Conservation (phyloP, 2,113 vertebrate species). For the Cricetomys ansorgei region DNA sequence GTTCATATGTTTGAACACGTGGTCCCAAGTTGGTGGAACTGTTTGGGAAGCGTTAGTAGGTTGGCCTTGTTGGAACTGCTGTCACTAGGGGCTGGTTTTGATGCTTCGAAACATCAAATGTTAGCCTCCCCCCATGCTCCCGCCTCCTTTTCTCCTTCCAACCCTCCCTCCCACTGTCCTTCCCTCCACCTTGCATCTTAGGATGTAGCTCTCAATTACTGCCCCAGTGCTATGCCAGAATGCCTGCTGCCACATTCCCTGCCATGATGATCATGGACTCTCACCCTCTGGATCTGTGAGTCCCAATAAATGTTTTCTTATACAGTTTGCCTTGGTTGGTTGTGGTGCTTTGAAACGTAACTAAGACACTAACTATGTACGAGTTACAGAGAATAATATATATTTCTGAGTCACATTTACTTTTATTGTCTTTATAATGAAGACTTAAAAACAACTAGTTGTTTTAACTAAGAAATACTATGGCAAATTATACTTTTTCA, state of each 20-base stretch:
- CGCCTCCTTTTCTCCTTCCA: no score
- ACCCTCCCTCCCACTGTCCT: no score
- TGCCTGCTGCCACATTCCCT: not conserved
- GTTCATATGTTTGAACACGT: not conserved
- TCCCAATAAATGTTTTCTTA: not conserved
- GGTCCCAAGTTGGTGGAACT: no score
- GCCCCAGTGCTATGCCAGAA: no score
- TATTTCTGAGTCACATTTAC: not conserved
- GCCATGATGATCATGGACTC: not conserved
- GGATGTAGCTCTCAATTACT: not conserved
- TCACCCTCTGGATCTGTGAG: no score
- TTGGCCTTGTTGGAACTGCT: not conserved
- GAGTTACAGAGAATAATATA: not conserved
- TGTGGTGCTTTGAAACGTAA: not conserved
- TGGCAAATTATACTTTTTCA: not conserved
- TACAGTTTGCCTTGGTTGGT: not conserved
- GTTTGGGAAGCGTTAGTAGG: not conserved
- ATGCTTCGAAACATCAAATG: not conserved
- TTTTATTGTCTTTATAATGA: not conserved
- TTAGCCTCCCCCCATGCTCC: no score
- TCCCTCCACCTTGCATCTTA: not conserved
- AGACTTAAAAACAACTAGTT: not conserved
- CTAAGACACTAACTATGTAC: not conserved
- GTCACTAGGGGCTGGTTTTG: not conserved
- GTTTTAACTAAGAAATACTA: not conserved